Evolutionary conservation across 2,888 invertebrate species (phyloP).

Genomic region (Augochlorella aurata): DNA sequence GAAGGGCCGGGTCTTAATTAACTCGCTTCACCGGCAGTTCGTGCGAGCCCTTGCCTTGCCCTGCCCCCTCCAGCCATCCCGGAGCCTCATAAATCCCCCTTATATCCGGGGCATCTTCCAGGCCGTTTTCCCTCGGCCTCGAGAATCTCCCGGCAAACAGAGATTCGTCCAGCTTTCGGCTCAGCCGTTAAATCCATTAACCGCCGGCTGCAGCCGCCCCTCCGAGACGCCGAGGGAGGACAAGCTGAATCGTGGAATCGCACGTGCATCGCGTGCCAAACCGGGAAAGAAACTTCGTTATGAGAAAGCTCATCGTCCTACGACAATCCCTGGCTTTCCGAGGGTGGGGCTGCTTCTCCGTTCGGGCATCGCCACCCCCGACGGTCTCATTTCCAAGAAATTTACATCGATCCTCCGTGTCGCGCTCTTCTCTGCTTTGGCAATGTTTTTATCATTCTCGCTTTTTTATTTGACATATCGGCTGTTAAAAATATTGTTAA

Average conservation of each 20-base stretch:
- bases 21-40: slow-evolving; percentile 68
- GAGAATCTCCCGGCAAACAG: slow-evolving; percentile 27
- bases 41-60: slow-evolving; percentile 54
- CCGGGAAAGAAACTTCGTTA: slow-evolving; percentile 66
- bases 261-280: slow-evolving; percentile 68
- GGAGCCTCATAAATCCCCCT: slow-evolving; percentile 68
- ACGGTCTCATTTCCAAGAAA: no score
- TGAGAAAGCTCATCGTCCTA: slow-evolving; percentile 65
- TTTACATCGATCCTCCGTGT: no score
- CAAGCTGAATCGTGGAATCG: slow-evolving; percentile 49
- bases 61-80: slow-evolving; percentile 18
- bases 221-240: slow-evolving; percentile 4
- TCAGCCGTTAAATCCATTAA: slow-evolving; percentile 67
- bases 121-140: slow-evolving; percentile 42
- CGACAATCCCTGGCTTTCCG: slow-evolving; percentile 49
- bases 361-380: slow-evolving; percentile 47
- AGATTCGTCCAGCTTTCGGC: slow-evolving; percentile 57
- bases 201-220: slow-evolving; percentile 30
- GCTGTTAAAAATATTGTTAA: no score
- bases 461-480: no score
- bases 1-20: slow-evolving; percentile 69
- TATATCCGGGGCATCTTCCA: slow-evolving; percentile 66
- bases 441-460: no score
- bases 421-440: no score
- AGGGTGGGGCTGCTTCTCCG: slow-evolving; percentile 42